Conservation (phyloP, 2,113 vertebrate genomes). For the Burhinus bistriatus region DNA sequence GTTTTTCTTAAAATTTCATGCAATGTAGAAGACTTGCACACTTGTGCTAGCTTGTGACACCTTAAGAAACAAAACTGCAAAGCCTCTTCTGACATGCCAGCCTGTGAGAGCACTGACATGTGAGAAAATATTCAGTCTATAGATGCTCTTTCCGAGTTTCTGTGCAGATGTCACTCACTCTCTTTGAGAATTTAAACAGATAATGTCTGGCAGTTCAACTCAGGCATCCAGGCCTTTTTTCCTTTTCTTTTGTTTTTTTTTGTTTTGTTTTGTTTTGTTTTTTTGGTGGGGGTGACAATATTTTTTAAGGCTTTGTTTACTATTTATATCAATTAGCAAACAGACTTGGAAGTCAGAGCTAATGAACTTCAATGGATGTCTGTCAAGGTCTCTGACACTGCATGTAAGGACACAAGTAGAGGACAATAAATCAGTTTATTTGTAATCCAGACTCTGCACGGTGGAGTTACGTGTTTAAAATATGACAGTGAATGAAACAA, state of each 20-base stretch:
- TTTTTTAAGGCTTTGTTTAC: neutral
- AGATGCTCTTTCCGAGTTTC: slow-evolving; percentile 43
- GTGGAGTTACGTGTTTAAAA: neutral
- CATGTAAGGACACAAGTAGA: neutral
- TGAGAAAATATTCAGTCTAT: slow-evolving; percentile 36
- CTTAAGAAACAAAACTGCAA: slow-evolving; percentile 43
- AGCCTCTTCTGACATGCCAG: slow-evolving; percentile 51
- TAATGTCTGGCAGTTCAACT: slow-evolving; percentile 34
- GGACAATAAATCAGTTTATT: neutral
- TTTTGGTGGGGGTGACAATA: neutral
- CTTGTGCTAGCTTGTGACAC: slow-evolving; percentile 35
- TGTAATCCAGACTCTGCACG: neutral
- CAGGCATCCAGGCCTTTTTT: neutral
- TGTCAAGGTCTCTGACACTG: neutral
- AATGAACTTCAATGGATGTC: neutral
- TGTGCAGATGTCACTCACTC: neutral
- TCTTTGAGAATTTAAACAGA: slow-evolving; percentile 28
- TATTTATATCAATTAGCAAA: slow-evolving; percentile 11
- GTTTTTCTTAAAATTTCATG: slow-evolving; percentile 4
- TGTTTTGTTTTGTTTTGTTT: neutral
- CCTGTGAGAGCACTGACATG: slow-evolving; percentile 42
- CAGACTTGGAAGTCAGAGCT: neutral
- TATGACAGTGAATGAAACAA: neutral
- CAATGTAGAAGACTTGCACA: slow-evolving; percentile 2
- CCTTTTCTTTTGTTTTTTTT: neutral